Conservation (phyloP, 2,888 invertebrate genomes). For the Belgica antarctica region DNA sequence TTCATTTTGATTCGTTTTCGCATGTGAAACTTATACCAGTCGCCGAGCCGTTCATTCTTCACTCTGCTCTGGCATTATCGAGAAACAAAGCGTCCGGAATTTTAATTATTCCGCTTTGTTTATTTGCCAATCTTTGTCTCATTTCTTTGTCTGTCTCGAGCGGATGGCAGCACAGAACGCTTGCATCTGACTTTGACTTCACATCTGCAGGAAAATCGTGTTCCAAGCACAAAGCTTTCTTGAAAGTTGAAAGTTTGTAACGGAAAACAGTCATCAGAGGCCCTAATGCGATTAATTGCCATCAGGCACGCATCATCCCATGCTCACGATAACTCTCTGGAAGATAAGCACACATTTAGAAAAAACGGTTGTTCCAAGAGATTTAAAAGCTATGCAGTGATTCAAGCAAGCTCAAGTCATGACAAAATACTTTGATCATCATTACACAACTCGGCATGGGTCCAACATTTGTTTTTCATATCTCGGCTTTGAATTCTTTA, state of each 20-base stretch:
- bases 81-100: slow-evolving; percentile 2
- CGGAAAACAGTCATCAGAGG: slow-evolving; percentile 2
- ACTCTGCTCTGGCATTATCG: neutral
- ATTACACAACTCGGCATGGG: slow-evolving; percentile 42
- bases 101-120: slow-evolving; percentile 8
- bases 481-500: neutral
- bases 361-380: neutral
- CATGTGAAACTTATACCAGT: neutral
- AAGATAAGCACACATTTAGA: neutral
- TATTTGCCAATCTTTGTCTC: neutral
- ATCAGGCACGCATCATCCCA: slow-evolving; percentile 4
- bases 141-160: too few species aligned
- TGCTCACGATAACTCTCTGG: slow-evolving; percentile 7
- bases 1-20: neutral
- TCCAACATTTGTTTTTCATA: slow-evolving; percentile 21
- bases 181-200: too few species aligned
- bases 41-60: too few species aligned
- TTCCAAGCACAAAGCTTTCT: slow-evolving; percentile 1
- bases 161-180: too few species aligned
- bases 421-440: slow-evolving; percentile 29
- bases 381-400: neutral
- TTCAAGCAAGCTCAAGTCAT: slow-evolving; percentile 12
- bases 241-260: too few species aligned
- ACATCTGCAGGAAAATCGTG: neutral
- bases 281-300: neutral